A percentile compares a stretch with the other conserved stretches of the same genome.
Evolutionary conservation across 2,113 vertebrate genomes (phyloP).

Genomic region (Colistium nudipinnis): DNA sequence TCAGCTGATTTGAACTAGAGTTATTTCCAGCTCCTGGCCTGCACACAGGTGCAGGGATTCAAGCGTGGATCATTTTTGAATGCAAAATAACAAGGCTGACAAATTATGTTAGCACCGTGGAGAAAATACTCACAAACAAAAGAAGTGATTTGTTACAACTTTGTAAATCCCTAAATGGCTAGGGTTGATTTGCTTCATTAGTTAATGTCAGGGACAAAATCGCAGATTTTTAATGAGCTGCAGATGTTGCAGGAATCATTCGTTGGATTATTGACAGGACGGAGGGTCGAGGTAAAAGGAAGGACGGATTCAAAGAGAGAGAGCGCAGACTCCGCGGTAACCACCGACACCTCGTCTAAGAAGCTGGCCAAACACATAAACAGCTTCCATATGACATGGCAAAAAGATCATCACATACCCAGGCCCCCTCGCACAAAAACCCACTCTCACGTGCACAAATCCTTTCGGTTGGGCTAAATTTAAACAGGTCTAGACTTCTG

Average conservation of each 20-base stretch:
- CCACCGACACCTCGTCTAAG: slow-evolving; percentile 53
- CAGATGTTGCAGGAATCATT: slow-evolving; percentile 71
- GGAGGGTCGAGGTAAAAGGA: slow-evolving; percentile 45
- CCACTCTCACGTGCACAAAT: slow-evolving; percentile 36
- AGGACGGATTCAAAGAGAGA: slow-evolving; percentile 61
- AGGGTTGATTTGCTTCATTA: slow-evolving; percentile 65
- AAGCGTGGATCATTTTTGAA: slow-evolving; percentile 27
- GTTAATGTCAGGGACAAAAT: slow-evolving; percentile 59
- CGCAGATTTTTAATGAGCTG: slow-evolving; percentile 64
- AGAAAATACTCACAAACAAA: slow-evolving; percentile 25
- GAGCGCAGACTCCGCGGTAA: slow-evolving; percentile 57
- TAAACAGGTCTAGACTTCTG: slow-evolving; percentile 7
- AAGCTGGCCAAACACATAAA: slow-evolving; percentile 65
- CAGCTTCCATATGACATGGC: slow-evolving; percentile 77
- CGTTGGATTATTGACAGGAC: slow-evolving; percentile 43
- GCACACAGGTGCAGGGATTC: slow-evolving; percentile 33
- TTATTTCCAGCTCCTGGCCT: slow-evolving; percentile 40
- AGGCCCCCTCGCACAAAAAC: slow-evolving; percentile 38
- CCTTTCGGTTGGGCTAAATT: slow-evolving; percentile 40
- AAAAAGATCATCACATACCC: slow-evolving; percentile 57
- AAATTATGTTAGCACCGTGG: background rate
- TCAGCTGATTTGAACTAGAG: slow-evolving; percentile 32
- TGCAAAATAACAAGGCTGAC: slow-evolving; percentile 14
- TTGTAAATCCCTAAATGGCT: slow-evolving; percentile 50
- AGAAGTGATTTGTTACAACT: slow-evolving; percentile 33